A percentile compares a stretch with the other conserved stretches of the same genome.
Conservation (phyloP, 2,113 vertebrate species). For the Echinops telfairi region DNA sequence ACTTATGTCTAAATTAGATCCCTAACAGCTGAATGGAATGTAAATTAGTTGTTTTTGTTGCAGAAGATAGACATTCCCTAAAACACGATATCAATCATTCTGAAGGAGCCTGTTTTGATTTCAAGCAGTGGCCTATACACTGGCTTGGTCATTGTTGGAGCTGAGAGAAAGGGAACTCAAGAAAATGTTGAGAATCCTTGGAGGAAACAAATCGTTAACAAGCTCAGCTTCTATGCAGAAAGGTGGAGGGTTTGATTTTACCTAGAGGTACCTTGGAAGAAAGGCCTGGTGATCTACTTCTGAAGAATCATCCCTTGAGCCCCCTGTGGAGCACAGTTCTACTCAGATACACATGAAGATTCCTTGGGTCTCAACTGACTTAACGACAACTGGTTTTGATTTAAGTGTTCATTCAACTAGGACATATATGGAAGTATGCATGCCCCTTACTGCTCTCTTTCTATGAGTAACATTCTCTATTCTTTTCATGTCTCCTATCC, state of each 20-base stretch:
- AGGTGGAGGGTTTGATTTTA: background rate
- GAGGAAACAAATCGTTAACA: background rate
- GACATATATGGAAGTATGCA: fast-evolving
- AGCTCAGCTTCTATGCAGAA: background rate
- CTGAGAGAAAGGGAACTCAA: background rate
- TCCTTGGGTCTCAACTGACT: background rate
- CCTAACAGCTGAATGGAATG: conserved; percentile 77
- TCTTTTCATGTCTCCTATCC: background rate
- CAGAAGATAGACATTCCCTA: conserved; percentile 68
- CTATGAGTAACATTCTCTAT: background rate
- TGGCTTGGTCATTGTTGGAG: fast-evolving
- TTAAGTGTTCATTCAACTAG: background rate
- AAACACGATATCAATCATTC: conserved; percentile 76
- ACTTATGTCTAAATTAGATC: conserved; percentile 79
- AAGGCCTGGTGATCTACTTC: background rate
- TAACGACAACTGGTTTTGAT: background rate
- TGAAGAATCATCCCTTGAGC: background rate
- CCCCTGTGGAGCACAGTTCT: background rate
- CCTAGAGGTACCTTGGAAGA: background rate
- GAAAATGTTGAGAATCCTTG: background rate
- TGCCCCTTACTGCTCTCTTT: background rate
- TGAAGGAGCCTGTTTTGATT: conserved; percentile 42
- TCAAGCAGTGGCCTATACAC: background rate
- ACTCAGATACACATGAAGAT: background rate
- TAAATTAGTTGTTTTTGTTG: conserved; percentile 78